Evolutionary conservation across 1,140 invertebrate genomes (phyloP).

Genomic region (Drosophila asahinai): DNA sequence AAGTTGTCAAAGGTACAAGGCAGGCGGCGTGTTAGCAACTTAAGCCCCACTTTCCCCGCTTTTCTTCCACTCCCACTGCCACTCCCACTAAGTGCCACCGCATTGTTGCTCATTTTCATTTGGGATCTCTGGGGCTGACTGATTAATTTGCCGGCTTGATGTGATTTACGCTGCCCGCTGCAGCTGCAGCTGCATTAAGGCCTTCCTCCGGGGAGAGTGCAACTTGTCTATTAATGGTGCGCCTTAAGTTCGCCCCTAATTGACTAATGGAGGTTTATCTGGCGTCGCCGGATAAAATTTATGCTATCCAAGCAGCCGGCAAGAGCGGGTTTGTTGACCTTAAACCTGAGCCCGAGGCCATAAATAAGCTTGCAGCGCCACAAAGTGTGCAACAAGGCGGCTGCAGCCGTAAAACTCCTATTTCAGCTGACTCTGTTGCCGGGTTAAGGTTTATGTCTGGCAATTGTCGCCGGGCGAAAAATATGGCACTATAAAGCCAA

Average conservation of each 20-base stretch:
- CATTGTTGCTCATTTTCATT: conserved; percentile 72
- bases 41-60: conserved; percentile 32
- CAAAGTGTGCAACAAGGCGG: conserved; percentile 61
- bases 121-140: conserved; percentile 71
- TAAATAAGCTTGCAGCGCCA: conserved; percentile 53
- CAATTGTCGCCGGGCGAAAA: conserved; percentile 49
- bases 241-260: conserved; percentile 66
- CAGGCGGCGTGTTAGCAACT: conserved; percentile 66
- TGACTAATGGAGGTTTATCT: conserved; percentile 72
- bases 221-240: conserved; percentile 49
- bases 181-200: conserved; percentile 25
- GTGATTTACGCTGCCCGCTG: conserved; percentile 68
- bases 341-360: conserved; percentile 55
- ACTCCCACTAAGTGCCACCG: conserved; percentile 36
- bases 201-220: conserved; percentile 12
- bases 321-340: conserved; percentile 56
- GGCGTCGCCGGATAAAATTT: conserved; percentile 46
- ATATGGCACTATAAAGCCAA: conserved; percentile 47
- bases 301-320: conserved; percentile 10
- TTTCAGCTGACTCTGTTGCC: conserved; percentile 36
- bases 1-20: conserved; percentile 78
- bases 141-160: conserved; percentile 78
- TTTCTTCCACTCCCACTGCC: neutral
- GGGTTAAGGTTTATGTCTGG: conserved; percentile 44
- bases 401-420: conserved; percentile 60